Conservation (phyloP, 1,140 invertebrate species). For the Asobara japonica region DNA sequence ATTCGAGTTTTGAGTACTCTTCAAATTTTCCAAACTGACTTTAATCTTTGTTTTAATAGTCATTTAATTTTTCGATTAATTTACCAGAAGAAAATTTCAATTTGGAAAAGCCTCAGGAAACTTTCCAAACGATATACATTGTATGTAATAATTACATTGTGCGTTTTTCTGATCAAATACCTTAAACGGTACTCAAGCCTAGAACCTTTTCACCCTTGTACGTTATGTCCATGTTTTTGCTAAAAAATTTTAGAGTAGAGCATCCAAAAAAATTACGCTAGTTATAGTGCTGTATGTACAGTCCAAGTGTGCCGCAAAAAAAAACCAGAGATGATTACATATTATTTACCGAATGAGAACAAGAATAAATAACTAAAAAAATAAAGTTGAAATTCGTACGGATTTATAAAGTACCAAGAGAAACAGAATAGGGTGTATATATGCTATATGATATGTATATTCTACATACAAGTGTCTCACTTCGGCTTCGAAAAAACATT, state of each 20-base stretch:
- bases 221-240: background rate
- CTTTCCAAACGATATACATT: too few species aligned
- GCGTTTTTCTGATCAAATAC: too few species aligned
- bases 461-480: conserved; percentile 31
- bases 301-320: background rate
- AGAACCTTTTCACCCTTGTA: background rate
- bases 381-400: background rate
- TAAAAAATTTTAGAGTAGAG: background rate
- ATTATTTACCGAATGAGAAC: background rate
- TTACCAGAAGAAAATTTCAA: too few species aligned
- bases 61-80: too few species aligned
- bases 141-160: too few species aligned
- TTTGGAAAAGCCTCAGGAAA: too few species aligned
- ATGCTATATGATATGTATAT: conserved; percentile 7
- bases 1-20: too few species aligned
- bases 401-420: background rate
- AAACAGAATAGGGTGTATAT: conserved; percentile 29
- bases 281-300: background rate
- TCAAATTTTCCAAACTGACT: too few species aligned
- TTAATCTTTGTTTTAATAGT: too few species aligned
- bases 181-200: background rate
- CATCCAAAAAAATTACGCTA: background rate
- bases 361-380: background rate
- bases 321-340: background rate
- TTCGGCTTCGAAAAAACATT: background rate